phyloP scores from a whole-genome alignment of 2,797 vertebrate species.

The Lagocephalus sceleratus region DNA sequence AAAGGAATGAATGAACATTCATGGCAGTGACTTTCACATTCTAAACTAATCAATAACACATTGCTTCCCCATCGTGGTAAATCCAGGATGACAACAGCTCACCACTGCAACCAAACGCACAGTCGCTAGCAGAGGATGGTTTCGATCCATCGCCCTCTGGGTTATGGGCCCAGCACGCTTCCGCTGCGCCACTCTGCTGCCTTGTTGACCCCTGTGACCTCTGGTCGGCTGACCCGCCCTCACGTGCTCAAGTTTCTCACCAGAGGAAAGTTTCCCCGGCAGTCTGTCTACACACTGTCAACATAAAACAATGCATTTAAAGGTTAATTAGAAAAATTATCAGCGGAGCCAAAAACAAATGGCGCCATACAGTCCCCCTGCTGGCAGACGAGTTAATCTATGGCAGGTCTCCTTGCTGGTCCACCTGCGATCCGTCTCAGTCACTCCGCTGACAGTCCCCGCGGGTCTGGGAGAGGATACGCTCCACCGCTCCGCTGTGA shows the following conservation, averaged over 20 bases:
- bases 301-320: conserved; percentile 74
- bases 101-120: no score
- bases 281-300: conserved; percentile 45
- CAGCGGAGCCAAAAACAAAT: conserved; percentile 80
- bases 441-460: conserved; percentile 78
- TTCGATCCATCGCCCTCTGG: not conserved
- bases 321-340: conserved; percentile 98
- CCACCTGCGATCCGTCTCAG: conserved; percentile 88
- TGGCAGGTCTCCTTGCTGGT: conserved; percentile 70
- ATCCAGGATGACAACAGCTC: conserved; percentile 27
- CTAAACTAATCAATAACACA: conserved; percentile 22
- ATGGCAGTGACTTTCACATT: no score
- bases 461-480: conserved; percentile 71
- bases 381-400: conserved; percentile 83
- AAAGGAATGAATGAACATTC: no score
- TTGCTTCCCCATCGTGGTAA: conserved; percentile 11
- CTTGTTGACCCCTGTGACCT: no score
- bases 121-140: not conserved
- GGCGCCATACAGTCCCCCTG: conserved; percentile 67
- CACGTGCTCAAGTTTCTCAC: conserved; percentile 16
- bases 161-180: conserved; percentile 1
- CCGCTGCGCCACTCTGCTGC: not conserved
- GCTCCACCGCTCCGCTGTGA: conserved; percentile 67
- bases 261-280: conserved; percentile 19
- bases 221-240: no score